Evolutionary conservation across 2,888 invertebrate genomes (phyloP).

Genomic region (Scaptomyza tumidula): DNA sequence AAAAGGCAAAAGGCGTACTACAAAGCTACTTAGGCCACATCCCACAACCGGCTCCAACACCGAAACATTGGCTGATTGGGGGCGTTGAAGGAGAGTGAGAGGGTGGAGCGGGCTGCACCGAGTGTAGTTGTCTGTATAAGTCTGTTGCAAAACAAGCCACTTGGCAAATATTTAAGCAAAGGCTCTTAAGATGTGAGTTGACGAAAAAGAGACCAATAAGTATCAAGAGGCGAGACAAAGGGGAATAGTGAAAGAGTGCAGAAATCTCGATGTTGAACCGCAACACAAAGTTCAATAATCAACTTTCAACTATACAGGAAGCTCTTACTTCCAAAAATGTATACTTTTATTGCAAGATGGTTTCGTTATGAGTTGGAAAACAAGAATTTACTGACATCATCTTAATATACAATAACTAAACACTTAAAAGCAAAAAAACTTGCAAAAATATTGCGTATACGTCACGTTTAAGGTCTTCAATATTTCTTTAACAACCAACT

Average conservation of each 20-base stretch:
- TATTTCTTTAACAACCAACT: background rate
- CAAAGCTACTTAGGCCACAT: conserved; percentile 50
- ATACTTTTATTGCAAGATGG: background rate
- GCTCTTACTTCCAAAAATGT: background rate
- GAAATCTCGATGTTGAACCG: background rate
- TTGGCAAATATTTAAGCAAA: conserved; percentile 58
- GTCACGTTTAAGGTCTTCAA: background rate
- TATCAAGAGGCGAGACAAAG: background rate
- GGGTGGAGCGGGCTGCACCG: background rate
- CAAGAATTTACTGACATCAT: background rate
- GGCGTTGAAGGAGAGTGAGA: background rate
- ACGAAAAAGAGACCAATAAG: conserved; percentile 1
- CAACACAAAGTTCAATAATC: conserved; percentile 20
- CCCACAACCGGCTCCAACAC: conserved; percentile 21
- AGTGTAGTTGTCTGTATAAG: conserved; percentile 5
- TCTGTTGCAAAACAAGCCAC: conserved; percentile 68
- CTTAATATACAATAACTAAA: background rate
- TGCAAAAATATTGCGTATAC: too few relatives aligned
- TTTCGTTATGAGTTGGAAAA: background rate
- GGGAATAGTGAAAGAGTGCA: background rate
- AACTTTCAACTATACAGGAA: conserved; percentile 9
- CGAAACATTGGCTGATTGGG: background rate
- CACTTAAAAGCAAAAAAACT: background rate
- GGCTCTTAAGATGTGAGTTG: conserved; percentile 17
- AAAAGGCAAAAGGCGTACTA: conserved; percentile 6